A percentile compares a stretch with the other conserved stretches of the same genome.
Conservation (phyloP, 2,797 vertebrate genomes). For the Fringilla coelebs region DNA sequence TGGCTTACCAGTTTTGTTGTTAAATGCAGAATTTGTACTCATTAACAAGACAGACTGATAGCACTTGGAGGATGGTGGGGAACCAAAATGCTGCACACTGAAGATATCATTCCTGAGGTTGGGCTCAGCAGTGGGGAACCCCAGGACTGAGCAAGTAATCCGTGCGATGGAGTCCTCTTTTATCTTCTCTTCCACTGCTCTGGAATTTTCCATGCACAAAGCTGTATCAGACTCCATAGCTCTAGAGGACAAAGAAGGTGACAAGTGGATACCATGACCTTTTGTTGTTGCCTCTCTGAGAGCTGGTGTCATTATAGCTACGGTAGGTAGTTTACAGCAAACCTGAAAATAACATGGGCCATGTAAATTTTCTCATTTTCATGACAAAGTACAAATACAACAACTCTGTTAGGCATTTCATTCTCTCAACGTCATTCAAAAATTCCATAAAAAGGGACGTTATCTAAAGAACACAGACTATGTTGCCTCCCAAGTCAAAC, state of each 20-base stretch:
- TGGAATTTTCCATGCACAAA: slow-evolving; percentile 70
- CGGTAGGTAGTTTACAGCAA: slow-evolving; percentile 69
- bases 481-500: neutral
- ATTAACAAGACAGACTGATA: slow-evolving; percentile 77
- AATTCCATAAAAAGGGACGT: neutral
- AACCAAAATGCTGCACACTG: slow-evolving; percentile 72
- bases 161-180: slow-evolving; percentile 75
- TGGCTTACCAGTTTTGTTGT: slow-evolving; percentile 65
- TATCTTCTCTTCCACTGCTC: slow-evolving; percentile 76
- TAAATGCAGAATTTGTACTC: slow-evolving; percentile 72
- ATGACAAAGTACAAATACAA: slow-evolving; percentile 5
- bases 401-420: neutral
- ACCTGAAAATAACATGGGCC: slow-evolving; percentile 73
- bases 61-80: slow-evolving; percentile 71
- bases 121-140: slow-evolving; percentile 75
- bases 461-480: neutral
- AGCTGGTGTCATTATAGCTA: slow-evolving; percentile 87
- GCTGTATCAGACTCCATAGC: slow-evolving; percentile 78
- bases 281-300: slow-evolving; percentile 84
- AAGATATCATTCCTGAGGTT: slow-evolving; percentile 73
- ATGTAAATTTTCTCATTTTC: slow-evolving; percentile 53
- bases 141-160: slow-evolving; percentile 79
- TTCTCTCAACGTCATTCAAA: neutral
- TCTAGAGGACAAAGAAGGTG: slow-evolving; percentile 76
- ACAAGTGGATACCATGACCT: slow-evolving; percentile 82